Evolutionary conservation across 35 echinoderm and acorn worm species (phyloP), one percentile per base, ranked within the genome.

Genomic region (Lytechinus variegatus): DNA sequence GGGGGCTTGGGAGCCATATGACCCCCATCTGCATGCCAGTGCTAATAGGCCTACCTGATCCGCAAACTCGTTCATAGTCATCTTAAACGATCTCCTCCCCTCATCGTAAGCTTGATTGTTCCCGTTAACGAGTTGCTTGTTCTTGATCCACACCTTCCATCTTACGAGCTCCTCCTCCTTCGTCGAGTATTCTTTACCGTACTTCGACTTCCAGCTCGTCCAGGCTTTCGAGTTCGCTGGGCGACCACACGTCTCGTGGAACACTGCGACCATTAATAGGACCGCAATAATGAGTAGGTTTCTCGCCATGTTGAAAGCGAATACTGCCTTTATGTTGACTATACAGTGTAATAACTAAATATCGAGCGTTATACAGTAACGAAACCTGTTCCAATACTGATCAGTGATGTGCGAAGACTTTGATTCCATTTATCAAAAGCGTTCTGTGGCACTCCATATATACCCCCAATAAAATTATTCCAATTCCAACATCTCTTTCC

Each of bases 261-360:
- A 14, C n/a, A 89, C 28, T 9, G 24, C n/a, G 28, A 90, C 29
- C 88, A 90, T 52, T 9, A 52, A 14, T 1, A 88, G 13, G 9
- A 90, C 16, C 33, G 52, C 88, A 12, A 52, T 29, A 33, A 44
- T 13, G 6, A 54, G 5, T 44, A 90, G 88, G 52, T 52, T 52
- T 90, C 52, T 90, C 88, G 88, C 29, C 88, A 90, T 90, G 29
- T 90, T 90, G 88, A 79, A 60, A 58, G 19, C 8, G 14, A 79
- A 79, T 79, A 79, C n/a, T 24, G 19, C 14, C 19, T 79, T 24
- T 79, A 71, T 71, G 19, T 71, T 71, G 61, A 71, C 61, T 24
- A 71, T 71, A 0, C 66, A 79, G 24, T 71, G 4, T 24, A 79
- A 19, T 79, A 24, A 79, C 8, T 79, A 7, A n/a, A 79, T n/a